Percentiles rank a stretch among this genome's conserved stretches.
phyloP scores from a whole-genome alignment of 2,888 invertebrate species.

The Theodoxus fluviatilis region DNA sequence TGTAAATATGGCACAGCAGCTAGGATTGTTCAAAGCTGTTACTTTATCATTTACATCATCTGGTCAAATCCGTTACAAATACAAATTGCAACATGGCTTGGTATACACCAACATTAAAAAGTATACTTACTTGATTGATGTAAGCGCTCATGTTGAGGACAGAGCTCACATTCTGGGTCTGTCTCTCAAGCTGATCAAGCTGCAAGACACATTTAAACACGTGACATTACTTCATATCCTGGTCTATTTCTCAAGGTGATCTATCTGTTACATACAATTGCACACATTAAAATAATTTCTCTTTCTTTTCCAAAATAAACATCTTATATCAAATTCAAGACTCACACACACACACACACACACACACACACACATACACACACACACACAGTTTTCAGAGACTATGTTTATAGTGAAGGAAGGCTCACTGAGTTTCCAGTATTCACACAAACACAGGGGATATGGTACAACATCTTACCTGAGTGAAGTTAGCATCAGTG shows the following conservation, averaged over 20 bases:
- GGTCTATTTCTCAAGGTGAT: no score
- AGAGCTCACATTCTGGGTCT: conserved; percentile 18
- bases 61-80: no score
- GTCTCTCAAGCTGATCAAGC: conserved; percentile 18
- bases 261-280: no score
- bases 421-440: no score
- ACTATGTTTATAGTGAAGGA: no score
- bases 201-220: conserved; percentile 22
- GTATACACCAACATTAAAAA: not conserved
- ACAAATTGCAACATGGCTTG: no score
- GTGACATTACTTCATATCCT: no score
- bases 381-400: conserved; percentile 13
- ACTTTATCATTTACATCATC: no score
- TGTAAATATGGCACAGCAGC: not conserved
- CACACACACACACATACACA: not conserved
- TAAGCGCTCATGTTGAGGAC: conserved; percentile 26
- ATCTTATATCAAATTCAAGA: no score
- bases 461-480: conserved; percentile 22
- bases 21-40: not conserved
- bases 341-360: conserved; percentile 6
- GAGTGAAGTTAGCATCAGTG: conserved; percentile 23
- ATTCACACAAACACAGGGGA: no score
- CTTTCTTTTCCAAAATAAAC: no score
- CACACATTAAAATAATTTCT: no score
- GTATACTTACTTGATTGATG: conserved; percentile 24